phyloP scores from a whole-genome alignment of 2,797 vertebrate genomes.

The Syngnathus acus region DNA sequence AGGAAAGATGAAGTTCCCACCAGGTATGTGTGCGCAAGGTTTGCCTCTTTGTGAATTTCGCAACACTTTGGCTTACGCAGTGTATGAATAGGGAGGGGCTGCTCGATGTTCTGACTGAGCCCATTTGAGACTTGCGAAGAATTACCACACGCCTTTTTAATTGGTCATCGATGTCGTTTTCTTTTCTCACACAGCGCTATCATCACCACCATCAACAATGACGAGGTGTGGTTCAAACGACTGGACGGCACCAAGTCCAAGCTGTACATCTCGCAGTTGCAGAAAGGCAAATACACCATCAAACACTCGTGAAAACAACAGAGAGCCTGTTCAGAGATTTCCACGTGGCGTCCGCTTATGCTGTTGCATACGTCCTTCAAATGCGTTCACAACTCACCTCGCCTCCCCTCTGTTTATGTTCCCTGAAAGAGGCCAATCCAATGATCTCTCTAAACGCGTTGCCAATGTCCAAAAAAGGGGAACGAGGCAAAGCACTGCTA shows the following conservation, averaged over 20 bases:
- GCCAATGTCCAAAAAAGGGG: slow-evolving; percentile 49
- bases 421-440: slow-evolving; percentile 8
- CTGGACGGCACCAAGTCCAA: slow-evolving; percentile 97
- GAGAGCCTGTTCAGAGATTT: slow-evolving; percentile 2
- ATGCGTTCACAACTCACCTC: neutral
- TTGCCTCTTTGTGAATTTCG: neutral
- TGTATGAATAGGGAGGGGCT: neutral
- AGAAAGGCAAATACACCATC: slow-evolving; percentile 99
- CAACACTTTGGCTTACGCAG: neutral
- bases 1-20: slow-evolving; percentile 95
- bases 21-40: slow-evolving; percentile 56
- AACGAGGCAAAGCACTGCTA: slow-evolving; percentile 58
- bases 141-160: too few relatives aligned
- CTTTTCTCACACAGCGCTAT: slow-evolving; percentile 72
- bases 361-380: slow-evolving; percentile 4
- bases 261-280: slow-evolving; percentile 96
- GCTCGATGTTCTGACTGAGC: too few relatives aligned
- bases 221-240: slow-evolving; percentile 98
- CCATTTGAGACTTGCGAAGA: too few relatives aligned
- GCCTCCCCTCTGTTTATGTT: slow-evolving; percentile 7
- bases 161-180: neutral
- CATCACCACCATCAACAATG: slow-evolving; percentile 97
- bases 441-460: slow-evolving; percentile 56
- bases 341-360: neutral
- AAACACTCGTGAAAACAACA: slow-evolving; percentile 74